Base-by-base conservation (phyloP, 2,888 invertebrate genomes). In the Drosophila anomelani region DNA sequence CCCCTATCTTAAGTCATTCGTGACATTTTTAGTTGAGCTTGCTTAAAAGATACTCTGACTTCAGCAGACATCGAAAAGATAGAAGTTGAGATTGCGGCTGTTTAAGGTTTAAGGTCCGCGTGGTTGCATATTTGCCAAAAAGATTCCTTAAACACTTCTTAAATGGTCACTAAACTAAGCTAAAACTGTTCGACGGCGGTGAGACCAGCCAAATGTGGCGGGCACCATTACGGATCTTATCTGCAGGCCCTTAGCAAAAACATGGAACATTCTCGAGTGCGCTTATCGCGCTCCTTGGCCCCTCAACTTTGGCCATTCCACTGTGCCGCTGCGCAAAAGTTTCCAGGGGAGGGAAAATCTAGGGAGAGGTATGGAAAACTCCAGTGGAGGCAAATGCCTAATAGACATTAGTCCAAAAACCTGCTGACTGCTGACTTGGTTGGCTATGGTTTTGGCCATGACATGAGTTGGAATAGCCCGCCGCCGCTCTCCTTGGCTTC, bases 341-440 rank as follows among this genome's bases (percentile, higher is more conserved):
- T 60, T 55, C 5, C 17, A 23, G 32, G 15, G 58, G 15, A 12
- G n/a, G 36, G 49, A 34, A 34, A 34, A 51, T 34, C 8, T 34
- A 15, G 13, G 29, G 20, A 12, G 20, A 20, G 36, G 36, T 13
- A 20, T 12, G 17, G 39, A 46, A 54, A 43, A 46, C 23, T 69
- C 32, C 43, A 36, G 53, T 53, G n/a, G 53, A 49, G 68, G 47
- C 62, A 63, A 76, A 56, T 68, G 63, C 69, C 70, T 61, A 71
- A 70, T 82, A 80, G 85, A 80, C 83, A 78, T 82, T 80, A 76
- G 78, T 70, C 59, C 51, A 38, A 60, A 83, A 76, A 81, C 69
- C 34, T 34, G 34, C 34, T 34, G 34, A 34, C 32, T 62, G 39
- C 43, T 53, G 47, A 53, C 61, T 51, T 20, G 26, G 17, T 26